phyloP scores from a whole-genome alignment of 2,113 vertebrate genomes.

The Sylvicapra grimmia region DNA sequence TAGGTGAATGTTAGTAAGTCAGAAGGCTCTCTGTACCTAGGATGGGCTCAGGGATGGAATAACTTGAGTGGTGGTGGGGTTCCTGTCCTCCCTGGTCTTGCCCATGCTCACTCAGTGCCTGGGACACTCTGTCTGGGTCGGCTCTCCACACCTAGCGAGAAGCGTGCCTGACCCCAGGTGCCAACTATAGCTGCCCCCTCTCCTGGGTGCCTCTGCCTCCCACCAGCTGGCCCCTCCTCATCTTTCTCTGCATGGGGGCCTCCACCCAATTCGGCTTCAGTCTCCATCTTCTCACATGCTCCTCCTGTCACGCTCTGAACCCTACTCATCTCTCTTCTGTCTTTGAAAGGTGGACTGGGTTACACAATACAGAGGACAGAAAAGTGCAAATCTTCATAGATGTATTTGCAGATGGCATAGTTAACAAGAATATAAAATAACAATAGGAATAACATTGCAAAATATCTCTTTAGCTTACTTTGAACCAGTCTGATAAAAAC shows the following conservation, averaged over 20 bases:
- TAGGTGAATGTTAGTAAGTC: fast-evolving
- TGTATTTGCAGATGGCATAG: neutral
- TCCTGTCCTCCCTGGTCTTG: neutral
- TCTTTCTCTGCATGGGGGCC: neutral
- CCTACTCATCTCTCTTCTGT: neutral
- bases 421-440: neutral
- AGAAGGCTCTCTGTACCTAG: neutral
- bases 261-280: fast-evolving
- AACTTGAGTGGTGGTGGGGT: neutral
- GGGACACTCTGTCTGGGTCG: too few species aligned
- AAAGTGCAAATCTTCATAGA: neutral
- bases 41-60: fast-evolving
- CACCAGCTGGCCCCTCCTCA: neutral
- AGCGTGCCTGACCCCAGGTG: neutral
- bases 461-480: neutral
- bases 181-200: neutral
- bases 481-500: neutral
- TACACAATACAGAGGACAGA: neutral
- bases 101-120: fast-evolving
- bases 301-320: neutral
- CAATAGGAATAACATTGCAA: too few species aligned
- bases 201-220: neutral
- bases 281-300: neutral
- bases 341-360: neutral
- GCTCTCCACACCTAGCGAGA: neutral